Evolutionary conservation across 2,113 vertebrate genomes (phyloP).

Genomic region (Australoheros scitulus): DNA sequence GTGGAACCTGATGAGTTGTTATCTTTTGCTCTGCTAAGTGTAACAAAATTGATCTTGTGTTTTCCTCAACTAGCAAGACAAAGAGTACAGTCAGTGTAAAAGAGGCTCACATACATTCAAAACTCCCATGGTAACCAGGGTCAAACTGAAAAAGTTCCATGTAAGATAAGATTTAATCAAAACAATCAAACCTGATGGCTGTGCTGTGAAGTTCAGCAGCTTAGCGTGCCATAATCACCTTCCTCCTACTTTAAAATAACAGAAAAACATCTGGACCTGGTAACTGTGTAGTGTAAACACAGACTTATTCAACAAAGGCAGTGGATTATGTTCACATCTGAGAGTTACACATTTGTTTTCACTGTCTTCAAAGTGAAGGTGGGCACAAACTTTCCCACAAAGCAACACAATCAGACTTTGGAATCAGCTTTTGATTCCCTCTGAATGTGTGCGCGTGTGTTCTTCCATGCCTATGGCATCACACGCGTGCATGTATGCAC

Average conservation of each 20-base stretch:
- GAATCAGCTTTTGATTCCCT: constrained; percentile 33
- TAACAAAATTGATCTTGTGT: constrained; percentile 10
- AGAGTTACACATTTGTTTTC: constrained; percentile 52
- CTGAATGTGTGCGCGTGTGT: constrained; percentile 10
- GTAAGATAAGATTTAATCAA: constrained; percentile 25
- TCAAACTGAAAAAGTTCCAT: constrained; percentile 5
- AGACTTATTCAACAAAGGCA: constrained; percentile 25
- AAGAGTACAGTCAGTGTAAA: neutral
- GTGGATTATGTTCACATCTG: constrained; percentile 44
- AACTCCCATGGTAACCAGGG: neutral
- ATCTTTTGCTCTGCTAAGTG: constrained; percentile 7
- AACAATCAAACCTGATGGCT: constrained; percentile 17
- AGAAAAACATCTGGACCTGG: constrained; percentile 37
- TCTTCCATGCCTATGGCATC: neutral
- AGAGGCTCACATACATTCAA: neutral
- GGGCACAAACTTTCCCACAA: constrained; percentile 41
- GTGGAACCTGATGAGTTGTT: neutral
- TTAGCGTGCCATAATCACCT: neutral
- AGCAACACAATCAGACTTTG: constrained; percentile 31
- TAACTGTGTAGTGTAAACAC: neutral
- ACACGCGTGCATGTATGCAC: constrained; percentile 12
- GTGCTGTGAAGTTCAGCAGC: neutral
- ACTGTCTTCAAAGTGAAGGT: constrained; percentile 48
- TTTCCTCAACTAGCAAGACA: constrained; percentile 6
- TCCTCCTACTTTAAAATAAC: constrained; percentile 2